Conservation (phyloP, 2,797 vertebrate species). For the Clangula hyemalis region DNA sequence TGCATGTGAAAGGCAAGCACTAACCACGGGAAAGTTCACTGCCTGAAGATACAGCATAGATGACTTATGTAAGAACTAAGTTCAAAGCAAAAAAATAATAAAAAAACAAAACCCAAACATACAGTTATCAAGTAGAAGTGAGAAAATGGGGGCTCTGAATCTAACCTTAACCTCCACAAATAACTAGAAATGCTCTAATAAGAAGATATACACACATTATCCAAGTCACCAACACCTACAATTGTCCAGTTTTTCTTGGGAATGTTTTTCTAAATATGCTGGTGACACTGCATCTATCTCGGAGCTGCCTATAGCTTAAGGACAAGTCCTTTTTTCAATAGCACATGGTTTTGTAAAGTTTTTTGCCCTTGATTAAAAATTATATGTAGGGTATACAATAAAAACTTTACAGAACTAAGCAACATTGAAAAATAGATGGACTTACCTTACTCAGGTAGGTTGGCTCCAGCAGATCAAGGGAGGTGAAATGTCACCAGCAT, state of each 20-base stretch:
- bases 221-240: not conserved
- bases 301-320: conserved; percentile 13
- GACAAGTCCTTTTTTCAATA: conserved; percentile 67
- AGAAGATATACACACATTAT: not conserved
- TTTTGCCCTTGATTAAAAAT: conserved; percentile 45
- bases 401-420: conserved; percentile 72
- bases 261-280: conserved; percentile 28
- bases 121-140: not conserved
- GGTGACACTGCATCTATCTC: conserved; percentile 42
- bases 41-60: not conserved
- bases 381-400: conserved; percentile 7
- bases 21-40: not conserved
- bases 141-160: not conserved
- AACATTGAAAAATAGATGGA: conserved; percentile 60
- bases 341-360: conserved; percentile 69
- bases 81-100: not conserved
- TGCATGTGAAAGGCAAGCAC: not conserved
- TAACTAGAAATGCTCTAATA: not conserved
- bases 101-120: not conserved
- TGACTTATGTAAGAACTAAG: not conserved
- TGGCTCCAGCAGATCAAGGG: conserved; percentile 49
- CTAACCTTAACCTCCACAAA: not conserved
- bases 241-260: not conserved
- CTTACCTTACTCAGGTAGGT: conserved; percentile 24
- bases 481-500: conserved; percentile 62